Base-by-base conservation (phyloP, 2,888 invertebrate species). In the Exocentrus adspersus region DNA sequence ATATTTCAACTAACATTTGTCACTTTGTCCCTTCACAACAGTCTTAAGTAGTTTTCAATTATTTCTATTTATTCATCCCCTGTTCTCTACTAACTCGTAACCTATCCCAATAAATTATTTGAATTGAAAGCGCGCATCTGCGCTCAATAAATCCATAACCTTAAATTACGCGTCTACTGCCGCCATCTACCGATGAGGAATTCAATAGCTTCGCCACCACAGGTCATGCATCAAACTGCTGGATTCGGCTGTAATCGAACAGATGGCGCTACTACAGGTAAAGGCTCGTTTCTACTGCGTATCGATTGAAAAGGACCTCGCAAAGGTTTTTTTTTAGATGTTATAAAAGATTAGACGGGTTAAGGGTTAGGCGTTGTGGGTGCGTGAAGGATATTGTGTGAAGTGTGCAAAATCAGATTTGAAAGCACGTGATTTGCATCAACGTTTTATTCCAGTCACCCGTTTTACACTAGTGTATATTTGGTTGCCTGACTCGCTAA, bases 1-100 rank as follows among this genome's bases (percentile, higher is more conserved):
- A 86, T 86, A 75, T 67, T 72, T 65, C 16, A 30, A 48, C 16
- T 24, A 24, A 10, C 48, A 28, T 12, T 48, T 48, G 48, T 30
- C 48, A 24, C 28, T 28, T 28, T 20, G n/a, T n/a, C n/a, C n/a
- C n/a, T n/a, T n/a, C n/a, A n/a, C n/a, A n/a, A n/a, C n/a, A n/a
- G n/a, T n/a, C n/a, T n/a, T n/a, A n/a, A n/a, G n/a, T n/a, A n/a
- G n/a, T n/a, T n/a, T n/a, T n/a, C n/a, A n/a, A n/a, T n/a, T n/a
- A n/a, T n/a, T n/a, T n/a, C n/a, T n/a, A n/a, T n/a, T n/a, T n/a
- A n/a, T n/a, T n/a, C n/a, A n/a, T n/a, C n/a, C n/a, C n/a, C n/a
- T n/a, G n/a, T n/a, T n/a, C n/a, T n/a, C n/a, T n/a, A n/a, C n/a
- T n/a, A n/a, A n/a, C n/a, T n/a, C 24, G 24, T 24, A 7, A 24